Percentiles rank a stretch among this genome's conserved stretches.
These are phyloP conservation scores for Drosophila tropicalis DNA, from an alignment of 1,140 invertebrate species.

Conservation along the genomic window DNA sequence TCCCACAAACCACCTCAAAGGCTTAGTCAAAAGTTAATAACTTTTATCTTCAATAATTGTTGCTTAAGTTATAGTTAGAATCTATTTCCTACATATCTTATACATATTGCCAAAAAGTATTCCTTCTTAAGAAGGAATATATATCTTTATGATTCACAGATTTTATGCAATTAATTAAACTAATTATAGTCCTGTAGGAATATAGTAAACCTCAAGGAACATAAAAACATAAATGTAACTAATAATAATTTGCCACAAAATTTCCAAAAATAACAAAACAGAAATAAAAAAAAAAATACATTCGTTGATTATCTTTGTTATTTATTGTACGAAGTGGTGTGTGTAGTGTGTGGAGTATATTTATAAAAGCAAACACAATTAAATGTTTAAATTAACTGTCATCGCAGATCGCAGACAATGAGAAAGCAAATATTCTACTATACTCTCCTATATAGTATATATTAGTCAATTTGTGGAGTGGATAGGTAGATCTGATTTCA, in stretches of 20 bases:
- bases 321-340: background rate
- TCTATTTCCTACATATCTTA: no score
- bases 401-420: slow-evolving; percentile 1
- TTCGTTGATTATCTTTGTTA: background rate
- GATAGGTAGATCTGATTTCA: background rate
- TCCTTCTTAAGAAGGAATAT: no score
- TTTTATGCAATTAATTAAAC: no score
- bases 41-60: no score
- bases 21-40: no score
- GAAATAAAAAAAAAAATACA: background rate
- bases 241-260: background rate
- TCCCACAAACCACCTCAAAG: no score
- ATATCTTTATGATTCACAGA: no score
- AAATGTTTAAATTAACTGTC: slow-evolving; percentile 7
- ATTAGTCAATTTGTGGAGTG: background rate
- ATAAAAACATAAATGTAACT: background rate
- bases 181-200: no score
- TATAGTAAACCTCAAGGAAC: background rate
- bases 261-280: background rate
- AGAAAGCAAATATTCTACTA: slow-evolving; percentile 9
- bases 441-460: background rate
- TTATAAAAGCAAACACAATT: slow-evolving; percentile 8
- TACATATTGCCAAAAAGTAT: no score
- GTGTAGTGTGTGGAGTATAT: background rate
- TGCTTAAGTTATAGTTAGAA: no score